Evolutionary conservation across 2,797 vertebrate genomes (phyloP).

Genomic region (Pangasius mekongensis): DNA sequence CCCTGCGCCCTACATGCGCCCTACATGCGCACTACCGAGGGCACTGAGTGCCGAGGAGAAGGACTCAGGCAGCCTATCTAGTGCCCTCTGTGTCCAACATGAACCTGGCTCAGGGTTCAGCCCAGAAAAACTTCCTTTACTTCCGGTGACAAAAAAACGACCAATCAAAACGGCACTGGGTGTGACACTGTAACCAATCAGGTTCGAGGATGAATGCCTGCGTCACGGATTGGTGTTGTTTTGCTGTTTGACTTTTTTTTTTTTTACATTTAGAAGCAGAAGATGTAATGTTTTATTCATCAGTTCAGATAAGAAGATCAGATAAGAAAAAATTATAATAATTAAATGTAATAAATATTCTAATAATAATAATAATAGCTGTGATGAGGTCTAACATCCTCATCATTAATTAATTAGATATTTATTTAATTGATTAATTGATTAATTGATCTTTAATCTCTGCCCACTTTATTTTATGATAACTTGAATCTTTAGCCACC

Average conservation of each 20-base stretch:
- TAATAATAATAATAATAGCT: background rate
- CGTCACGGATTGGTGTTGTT: background rate
- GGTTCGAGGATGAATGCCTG: background rate
- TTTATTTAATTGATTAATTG: background rate
- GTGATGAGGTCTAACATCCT: background rate
- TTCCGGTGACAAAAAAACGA: background rate
- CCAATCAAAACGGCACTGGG: background rate
- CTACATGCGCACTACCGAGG: slow-evolving; percentile 11
- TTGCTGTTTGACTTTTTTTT: background rate
- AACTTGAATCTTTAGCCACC: background rate
- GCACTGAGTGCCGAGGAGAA: background rate
- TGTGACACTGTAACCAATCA: background rate
- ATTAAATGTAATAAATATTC: background rate
- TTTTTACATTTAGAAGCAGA: background rate
- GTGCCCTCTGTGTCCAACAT: background rate
- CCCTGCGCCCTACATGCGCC: background rate
- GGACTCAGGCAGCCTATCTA: background rate
- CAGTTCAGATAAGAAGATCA: background rate
- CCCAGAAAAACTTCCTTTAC: background rate
- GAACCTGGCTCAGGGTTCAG: background rate
- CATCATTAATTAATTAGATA: too few relatives aligned
- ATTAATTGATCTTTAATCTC: background rate
- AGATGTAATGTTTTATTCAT: background rate
- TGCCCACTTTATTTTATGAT: background rate
- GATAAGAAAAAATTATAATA: background rate